Base-by-base conservation (phyloP, 2,797 vertebrate genomes). In the Sebastes trivittatus region DNA sequence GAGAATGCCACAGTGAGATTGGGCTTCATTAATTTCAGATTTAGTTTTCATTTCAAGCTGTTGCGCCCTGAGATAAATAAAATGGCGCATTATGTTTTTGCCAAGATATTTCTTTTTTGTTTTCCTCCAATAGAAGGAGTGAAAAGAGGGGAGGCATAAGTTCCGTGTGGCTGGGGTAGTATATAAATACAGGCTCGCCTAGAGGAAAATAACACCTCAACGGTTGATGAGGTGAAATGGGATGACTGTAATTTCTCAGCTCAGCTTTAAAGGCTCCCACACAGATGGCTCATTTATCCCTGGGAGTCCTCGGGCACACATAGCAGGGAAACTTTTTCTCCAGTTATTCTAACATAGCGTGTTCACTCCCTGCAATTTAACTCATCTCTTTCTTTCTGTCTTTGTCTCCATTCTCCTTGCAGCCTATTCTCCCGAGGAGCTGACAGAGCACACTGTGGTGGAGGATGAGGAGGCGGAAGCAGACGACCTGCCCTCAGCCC, bases 1-100 rank as follows among this genome's bases (percentile, higher is more conserved):
- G 97, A 98, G 97, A 98, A 98, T 97, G 97, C 97, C 97, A 97
- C 97, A 97, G 97, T 97, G 96, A 97, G 97, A 98, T 98, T 97
- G 97, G 97, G 97, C 97, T 98, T 98, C 97, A 98, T 98, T 99
- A 98, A 98, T 98, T 98, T 98, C 97, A 97, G 97, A 99, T 99
- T 98, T 98, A 98, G 97, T 98, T 98, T 98, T 98, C 97, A 98
- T 98, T 98, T 98, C 97, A 98, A 98, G 97, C 97, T 98, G 97
- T 98, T 98, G 97, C 97, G 97, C 97, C 97, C 97, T 97, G 97
- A 98, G 97, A 98, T 98, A 97, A 98, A 98, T 98, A 98, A 98
- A 97, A 97, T 98, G 97, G 96, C 94, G 97, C 97, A 97, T 98
- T 97, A 97, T 97, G 96, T 98, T 98, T 98, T 97, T 98, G 97